Conservation (phyloP, 2,113 vertebrate species). For the Origma solitaria region DNA sequence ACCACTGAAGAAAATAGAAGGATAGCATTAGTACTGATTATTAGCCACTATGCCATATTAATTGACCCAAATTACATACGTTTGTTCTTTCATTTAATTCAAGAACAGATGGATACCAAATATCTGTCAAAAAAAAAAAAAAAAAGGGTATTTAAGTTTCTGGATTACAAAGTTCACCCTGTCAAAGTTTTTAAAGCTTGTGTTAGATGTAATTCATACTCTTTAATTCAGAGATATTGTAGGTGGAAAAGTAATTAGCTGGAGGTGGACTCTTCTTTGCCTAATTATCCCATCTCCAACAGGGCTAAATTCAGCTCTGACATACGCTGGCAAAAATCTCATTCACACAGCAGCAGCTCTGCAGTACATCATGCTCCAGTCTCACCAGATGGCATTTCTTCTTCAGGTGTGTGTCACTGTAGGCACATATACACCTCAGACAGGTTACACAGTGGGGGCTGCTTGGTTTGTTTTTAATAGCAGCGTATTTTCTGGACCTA, state of each 20-base stretch:
- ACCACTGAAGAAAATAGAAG: neutral
- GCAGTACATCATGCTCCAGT: neutral
- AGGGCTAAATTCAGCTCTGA: conserved; percentile 14
- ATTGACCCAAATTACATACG: neutral
- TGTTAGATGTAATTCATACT: neutral
- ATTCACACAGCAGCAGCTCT: neutral
- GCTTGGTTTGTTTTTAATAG: neutral
- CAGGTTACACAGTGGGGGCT: neutral
- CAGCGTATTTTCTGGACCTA: neutral
- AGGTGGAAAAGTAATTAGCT: conserved; percentile 27
- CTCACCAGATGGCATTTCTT: conserved; percentile 2
- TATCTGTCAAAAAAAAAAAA: neutral
- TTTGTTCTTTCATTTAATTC: neutral
- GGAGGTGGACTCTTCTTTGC: conserved; percentile 9
- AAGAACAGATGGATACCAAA: neutral
- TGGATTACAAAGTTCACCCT: neutral
- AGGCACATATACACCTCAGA: neutral
- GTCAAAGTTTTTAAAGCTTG: neutral
- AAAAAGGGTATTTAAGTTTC: neutral
- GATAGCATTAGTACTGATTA: neutral
- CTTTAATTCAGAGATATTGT: neutral
- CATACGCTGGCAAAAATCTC: neutral
- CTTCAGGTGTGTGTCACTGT: neutral
- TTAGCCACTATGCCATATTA: neutral
- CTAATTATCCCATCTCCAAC: conserved; percentile 3